These are phyloP conservation scores for Nycteola revayana DNA, from an alignment of 2,888 invertebrate species.

Conservation along the genomic window DNA sequence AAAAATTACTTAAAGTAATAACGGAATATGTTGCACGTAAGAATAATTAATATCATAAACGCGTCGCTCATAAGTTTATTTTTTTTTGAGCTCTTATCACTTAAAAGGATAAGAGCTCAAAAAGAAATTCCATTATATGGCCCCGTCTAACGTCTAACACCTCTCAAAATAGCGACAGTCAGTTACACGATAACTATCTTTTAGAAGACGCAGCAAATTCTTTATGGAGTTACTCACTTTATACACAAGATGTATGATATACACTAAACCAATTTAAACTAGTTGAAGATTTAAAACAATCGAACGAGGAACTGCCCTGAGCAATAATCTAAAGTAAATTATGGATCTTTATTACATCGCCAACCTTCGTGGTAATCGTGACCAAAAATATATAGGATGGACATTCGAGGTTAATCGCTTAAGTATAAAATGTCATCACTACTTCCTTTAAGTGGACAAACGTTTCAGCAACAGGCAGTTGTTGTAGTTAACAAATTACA, in stretches of 20 bases:
- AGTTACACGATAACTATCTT: constrained; percentile 68
- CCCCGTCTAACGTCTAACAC: constrained; percentile 44
- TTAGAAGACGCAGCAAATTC: constrained; percentile 51
- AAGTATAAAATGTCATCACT: constrained; percentile 18
- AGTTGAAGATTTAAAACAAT: constrained; percentile 43
- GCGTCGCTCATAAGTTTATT: no score
- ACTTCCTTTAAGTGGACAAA: neutral
- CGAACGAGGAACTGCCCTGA: constrained; percentile 28
- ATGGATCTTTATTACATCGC: constrained; percentile 47
- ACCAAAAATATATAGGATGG: constrained; percentile 48
- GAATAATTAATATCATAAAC: no score
- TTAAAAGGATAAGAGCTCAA: constrained; percentile 19
- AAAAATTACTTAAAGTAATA: no score
- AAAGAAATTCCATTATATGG: constrained; percentile 33
- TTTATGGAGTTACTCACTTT: constrained; percentile 64
- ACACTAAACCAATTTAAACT: constrained; percentile 59
- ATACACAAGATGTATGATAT: constrained; percentile 58
- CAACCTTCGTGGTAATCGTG: constrained; percentile 53
- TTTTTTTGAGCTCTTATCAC: no score
- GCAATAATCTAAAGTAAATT: constrained; percentile 33
- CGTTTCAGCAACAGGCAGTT: no score
- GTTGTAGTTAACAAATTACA: no score
- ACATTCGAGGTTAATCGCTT: constrained; percentile 17
- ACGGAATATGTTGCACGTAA: no score
- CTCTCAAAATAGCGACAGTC: constrained; percentile 56